Base-by-base conservation (phyloP, 2,888 invertebrate species). In the Enchytraeus crypticus region DNA sequence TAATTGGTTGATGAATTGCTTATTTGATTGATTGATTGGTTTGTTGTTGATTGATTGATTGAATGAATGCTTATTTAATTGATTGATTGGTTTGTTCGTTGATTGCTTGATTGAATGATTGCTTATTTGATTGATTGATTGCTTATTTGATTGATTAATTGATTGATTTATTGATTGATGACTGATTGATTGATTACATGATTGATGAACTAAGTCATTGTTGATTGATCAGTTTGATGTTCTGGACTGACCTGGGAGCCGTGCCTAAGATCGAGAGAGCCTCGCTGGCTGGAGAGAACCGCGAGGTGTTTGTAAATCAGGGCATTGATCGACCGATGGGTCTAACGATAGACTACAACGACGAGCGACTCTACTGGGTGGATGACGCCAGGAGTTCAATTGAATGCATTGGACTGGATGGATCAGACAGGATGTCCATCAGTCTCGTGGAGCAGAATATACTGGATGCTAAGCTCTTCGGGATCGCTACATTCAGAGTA, bases 231-330 rank as follows among this genome's bases (percentile, higher is more conserved):
- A 65, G 65, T 5, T 51, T 33, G 23, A 33, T 66, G 51, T 62
- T 60, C 62, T 66, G 64, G 66, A 55, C 54, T 23, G 60, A 62
- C 49, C 47, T 51, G 53, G 66, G 66, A 0, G 53, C 60, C 1
- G 54, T 51, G 21, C 61, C 60, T n/a, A 64, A 56, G 58, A 60
- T 66, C n/a, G 64, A 66, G 43, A 21, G 45, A 26, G 57, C 64
- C 18, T 46, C 26, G 8, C 53, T 66, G 51, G 64, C 33, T 21
- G 66, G 66, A n/a, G 29, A 18, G 3, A 21, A 53, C 2, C 49
- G 64, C n/a, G 18, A 5, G 8, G 49, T 26, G 14, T 33, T 66
- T n/a, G 33, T 59, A n/a, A 47, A 45, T n/a, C 45, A 49, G 23
- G 54, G 46, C 43, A n/a, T 65, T 27, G 49, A 38, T 30, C 23